Conservation (phyloP, 2,113 vertebrate species). For the Acanthochromis polyacanthus region DNA sequence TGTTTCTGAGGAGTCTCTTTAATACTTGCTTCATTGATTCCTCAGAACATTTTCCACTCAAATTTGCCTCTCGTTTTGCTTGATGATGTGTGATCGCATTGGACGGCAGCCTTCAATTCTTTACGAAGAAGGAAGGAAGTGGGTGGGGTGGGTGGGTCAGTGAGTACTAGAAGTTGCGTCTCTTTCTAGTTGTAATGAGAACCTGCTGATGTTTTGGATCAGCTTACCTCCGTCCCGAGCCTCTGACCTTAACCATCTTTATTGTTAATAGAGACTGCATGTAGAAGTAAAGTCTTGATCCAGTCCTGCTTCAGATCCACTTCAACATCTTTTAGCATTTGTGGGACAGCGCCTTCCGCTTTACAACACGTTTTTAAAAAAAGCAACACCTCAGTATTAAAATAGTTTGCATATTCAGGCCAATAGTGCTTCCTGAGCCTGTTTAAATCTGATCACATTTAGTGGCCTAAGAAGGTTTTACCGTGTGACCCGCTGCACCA, state of each 20-base stretch:
- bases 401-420: neutral
- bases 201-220: slow-evolving; percentile 80
- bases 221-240: slow-evolving; percentile 58
- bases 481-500: slow-evolving; percentile 29
- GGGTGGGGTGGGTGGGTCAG: slow-evolving; percentile 26
- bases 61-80: slow-evolving; percentile 34
- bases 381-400: neutral
- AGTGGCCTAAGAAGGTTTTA: slow-evolving; percentile 22
- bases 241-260: slow-evolving; percentile 56
- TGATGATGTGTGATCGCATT: slow-evolving; percentile 55
- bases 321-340: neutral
- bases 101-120: slow-evolving; percentile 64
- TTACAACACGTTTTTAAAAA: neutral
- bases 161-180: slow-evolving; percentile 77
- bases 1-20: slow-evolving; percentile 9
- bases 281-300: neutral
- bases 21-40: slow-evolving; percentile 51
- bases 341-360: too few relatives aligned
- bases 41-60: slow-evolving; percentile 54
- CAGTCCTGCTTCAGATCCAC: too few relatives aligned
- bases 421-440: neutral
- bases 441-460: slow-evolving; percentile 38
- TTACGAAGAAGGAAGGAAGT: slow-evolving; percentile 43
- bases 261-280: slow-evolving; percentile 39
- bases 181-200: slow-evolving; percentile 88